These are phyloP conservation scores for Acronicta alni DNA, from an alignment of 2,888 invertebrate genomes.

Conservation along the genomic window DNA sequence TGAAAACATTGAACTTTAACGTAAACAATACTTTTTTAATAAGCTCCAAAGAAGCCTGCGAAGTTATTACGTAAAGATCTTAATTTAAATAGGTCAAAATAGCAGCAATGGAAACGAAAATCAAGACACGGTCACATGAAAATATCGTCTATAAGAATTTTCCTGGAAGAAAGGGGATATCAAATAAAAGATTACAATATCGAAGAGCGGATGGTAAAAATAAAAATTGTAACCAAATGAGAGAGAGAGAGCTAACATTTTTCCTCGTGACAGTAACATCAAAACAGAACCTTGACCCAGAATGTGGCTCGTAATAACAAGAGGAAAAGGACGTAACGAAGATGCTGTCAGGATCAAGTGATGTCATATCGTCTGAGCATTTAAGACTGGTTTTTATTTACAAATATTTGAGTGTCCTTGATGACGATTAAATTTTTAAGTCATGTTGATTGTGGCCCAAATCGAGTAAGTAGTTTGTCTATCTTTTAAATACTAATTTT, in stretches of 20 bases:
- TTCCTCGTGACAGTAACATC: conserved; percentile 71
- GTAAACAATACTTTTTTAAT: background rate
- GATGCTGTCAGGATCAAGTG: conserved; percentile 53
- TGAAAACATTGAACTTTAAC: conserved; percentile 1
- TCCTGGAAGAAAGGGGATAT: background rate
- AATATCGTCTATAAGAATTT: background rate
- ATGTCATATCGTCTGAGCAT: conserved; percentile 50
- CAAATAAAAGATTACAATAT: conserved; percentile 18
- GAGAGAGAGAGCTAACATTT: conserved; percentile 64
- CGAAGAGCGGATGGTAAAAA: conserved; percentile 13
- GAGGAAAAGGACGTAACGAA: conserved; percentile 71
- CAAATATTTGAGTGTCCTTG: conserved; percentile 31
- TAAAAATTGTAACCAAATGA: conserved; percentile 48
- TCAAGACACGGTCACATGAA: background rate
- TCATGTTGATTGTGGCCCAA: background rate
- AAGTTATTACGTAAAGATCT: background rate
- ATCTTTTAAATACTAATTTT: too few relatives aligned
- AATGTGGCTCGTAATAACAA: conserved; percentile 68
- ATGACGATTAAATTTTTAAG: background rate
- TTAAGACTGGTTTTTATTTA: conserved; percentile 52
- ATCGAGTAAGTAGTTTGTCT: too few relatives aligned
- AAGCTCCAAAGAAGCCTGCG: background rate
- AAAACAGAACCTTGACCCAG: conserved; percentile 85
- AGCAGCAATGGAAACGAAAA: conserved; percentile 1
- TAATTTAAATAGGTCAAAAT: background rate